Evolutionary conservation across 2,113 vertebrate genomes (phyloP).

Genomic region (Heloderma charlesbogerti): DNA sequence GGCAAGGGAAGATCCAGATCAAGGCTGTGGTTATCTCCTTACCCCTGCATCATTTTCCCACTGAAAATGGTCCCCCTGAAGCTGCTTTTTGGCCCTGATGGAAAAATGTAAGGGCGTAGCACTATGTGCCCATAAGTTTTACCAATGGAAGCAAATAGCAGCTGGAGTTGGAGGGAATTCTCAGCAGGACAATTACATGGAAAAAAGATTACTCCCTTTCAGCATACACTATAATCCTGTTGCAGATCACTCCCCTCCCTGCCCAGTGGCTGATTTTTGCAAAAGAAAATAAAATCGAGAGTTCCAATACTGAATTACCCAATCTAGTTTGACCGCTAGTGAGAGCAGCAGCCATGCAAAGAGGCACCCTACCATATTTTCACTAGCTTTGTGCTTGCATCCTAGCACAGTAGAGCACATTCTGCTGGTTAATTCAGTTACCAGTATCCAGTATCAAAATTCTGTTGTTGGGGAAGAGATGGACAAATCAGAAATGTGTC

Average conservation of each 20-base stretch:
- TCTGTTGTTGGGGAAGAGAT: no score
- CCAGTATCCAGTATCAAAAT: not conserved
- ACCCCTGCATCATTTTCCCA: not conserved
- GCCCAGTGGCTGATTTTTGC: not conserved
- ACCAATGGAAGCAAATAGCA: not conserved
- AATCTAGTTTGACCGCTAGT: not conserved
- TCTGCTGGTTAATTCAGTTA: not conserved
- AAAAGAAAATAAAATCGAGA: not conserved
- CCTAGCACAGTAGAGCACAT: not conserved
- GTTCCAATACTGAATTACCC: not conserved
- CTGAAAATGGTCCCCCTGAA: not conserved
- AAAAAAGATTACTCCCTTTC: not conserved
- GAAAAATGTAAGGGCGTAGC: no score
- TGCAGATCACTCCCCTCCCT: not conserved
- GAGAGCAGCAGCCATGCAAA: not conserved
- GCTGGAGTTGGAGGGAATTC: not conserved
- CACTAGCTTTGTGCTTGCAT: not conserved
- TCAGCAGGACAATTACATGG: not conserved
- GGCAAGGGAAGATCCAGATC: no score
- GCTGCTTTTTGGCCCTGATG: not conserved
- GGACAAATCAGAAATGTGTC: no score
- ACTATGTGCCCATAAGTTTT: not conserved
- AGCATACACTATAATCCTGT: not conserved
- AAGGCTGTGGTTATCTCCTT: no score
- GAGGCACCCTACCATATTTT: not conserved